Conservation (phyloP, 2,888 invertebrate genomes). For the Chrysina gloriosa region DNA sequence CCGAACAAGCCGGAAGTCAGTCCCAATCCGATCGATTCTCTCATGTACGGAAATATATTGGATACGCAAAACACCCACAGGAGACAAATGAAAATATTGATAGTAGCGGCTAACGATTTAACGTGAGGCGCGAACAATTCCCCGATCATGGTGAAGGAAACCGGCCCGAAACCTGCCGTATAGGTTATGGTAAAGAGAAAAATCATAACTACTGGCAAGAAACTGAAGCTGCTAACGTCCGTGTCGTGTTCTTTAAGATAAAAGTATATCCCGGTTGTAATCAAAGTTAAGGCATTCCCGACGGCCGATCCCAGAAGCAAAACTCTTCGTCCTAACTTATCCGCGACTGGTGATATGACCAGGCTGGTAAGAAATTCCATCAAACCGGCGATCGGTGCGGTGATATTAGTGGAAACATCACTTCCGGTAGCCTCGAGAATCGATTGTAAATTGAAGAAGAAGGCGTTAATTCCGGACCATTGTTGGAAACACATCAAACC, state of each 20-base stretch:
- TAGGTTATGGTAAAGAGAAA: slow-evolving; percentile 79
- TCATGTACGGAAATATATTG: slow-evolving; percentile 73
- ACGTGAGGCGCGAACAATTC: slow-evolving; percentile 83
- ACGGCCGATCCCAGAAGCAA: slow-evolving; percentile 77
- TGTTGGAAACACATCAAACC: slow-evolving; percentile 58
- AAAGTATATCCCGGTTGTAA: slow-evolving; percentile 79
- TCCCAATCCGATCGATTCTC: slow-evolving; percentile 69
- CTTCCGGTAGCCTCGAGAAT: slow-evolving; percentile 70
- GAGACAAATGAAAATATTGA: slow-evolving; percentile 83
- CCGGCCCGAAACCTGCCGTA: slow-evolving; percentile 79
- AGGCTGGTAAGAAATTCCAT: slow-evolving; percentile 79
- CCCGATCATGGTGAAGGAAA: slow-evolving; percentile 83
- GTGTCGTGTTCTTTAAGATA: slow-evolving; percentile 71
- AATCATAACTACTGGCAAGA: slow-evolving; percentile 77
- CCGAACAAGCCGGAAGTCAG: slow-evolving; percentile 80
- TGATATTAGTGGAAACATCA: slow-evolving; percentile 68
- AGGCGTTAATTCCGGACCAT: slow-evolving; percentile 76
- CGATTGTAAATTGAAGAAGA: slow-evolving; percentile 79
- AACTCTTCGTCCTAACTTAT: slow-evolving; percentile 78
- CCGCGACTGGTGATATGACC: slow-evolving; percentile 75
- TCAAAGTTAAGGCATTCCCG: slow-evolving; percentile 73
- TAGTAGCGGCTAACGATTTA: slow-evolving; percentile 77
- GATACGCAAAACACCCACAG: slow-evolving; percentile 78
- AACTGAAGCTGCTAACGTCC: slow-evolving; percentile 67
- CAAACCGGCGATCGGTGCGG: slow-evolving; percentile 81